A percentile compares a stretch with the other conserved stretches of the same genome.
phyloP scores from a whole-genome alignment of 1,140 invertebrate genomes.

The Drosophila bocki region DNA sequence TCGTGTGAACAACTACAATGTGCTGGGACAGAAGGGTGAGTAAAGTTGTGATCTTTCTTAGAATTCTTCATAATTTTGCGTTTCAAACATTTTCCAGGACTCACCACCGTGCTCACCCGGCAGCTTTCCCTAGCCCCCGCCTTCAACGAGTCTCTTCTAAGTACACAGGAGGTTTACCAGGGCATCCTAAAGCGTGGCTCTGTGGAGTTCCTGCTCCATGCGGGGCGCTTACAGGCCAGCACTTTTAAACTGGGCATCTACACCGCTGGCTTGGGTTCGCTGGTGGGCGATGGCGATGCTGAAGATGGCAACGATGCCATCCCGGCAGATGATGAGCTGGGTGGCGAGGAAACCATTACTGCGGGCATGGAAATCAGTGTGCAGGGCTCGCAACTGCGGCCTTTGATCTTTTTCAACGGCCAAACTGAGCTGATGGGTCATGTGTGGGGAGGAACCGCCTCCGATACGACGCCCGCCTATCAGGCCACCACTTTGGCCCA shows the following conservation, averaged over 20 bases:
- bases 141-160: constrained; percentile 90
- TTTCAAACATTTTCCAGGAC: constrained; percentile 74
- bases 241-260: constrained; percentile 91
- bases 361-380: constrained; percentile 94
- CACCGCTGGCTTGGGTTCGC: constrained; percentile 90
- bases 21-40: constrained; percentile 87
- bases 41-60: not conserved
- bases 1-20: constrained; percentile 89
- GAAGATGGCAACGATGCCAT: constrained; percentile 79
- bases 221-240: constrained; percentile 85
- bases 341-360: constrained; percentile 87
- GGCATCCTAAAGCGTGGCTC: constrained; percentile 91
- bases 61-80: not conserved
- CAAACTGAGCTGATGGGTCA: constrained; percentile 95
- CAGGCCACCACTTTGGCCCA: constrained; percentile 91
- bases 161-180: constrained; percentile 90
- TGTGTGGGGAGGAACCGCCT: constrained; percentile 94
- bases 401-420: constrained; percentile 94
- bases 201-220: constrained; percentile 90
- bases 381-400: constrained; percentile 91
- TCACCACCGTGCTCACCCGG: constrained; percentile 90
- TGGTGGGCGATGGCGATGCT: constrained; percentile 87
- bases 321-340: constrained; percentile 86
- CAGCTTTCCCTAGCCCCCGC: constrained; percentile 87
- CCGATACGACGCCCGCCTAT: constrained; percentile 92